These are phyloP conservation scores for Drosophila novamexicana DNA, from an alignment of 1,140 invertebrate genomes.

Conservation along the genomic window DNA sequence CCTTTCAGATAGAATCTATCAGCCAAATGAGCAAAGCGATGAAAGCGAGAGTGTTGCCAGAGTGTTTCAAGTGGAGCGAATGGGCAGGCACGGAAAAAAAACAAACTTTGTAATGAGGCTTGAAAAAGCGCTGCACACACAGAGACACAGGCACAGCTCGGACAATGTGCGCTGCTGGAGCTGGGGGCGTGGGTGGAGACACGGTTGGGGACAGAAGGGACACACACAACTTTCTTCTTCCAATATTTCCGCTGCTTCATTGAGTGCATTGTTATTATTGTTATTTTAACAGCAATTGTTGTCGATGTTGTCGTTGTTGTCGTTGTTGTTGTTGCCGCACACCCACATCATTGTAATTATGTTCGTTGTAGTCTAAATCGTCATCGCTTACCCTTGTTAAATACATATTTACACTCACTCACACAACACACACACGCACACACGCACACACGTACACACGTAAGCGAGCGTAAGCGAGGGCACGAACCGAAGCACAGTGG, in stretches of 20 bases:
- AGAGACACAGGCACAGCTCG: slow-evolving; percentile 2
- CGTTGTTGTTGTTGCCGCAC: slow-evolving; percentile 38
- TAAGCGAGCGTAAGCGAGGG: slow-evolving; percentile 1
- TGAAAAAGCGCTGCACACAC: slow-evolving; percentile 22
- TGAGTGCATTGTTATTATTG: slow-evolving; percentile 48
- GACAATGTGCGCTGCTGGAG: slow-evolving; percentile 46
- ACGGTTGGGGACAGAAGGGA: slow-evolving; percentile 36
- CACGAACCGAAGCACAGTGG: slow-evolving; percentile 2
- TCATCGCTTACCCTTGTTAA: slow-evolving; percentile 49
- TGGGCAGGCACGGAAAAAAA: slow-evolving; percentile 4
- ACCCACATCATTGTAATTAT: slow-evolving; percentile 55
- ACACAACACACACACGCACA: neutral
- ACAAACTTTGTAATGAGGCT: slow-evolving; percentile 47
- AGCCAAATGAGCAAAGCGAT: slow-evolving; percentile 22
- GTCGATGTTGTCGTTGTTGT: slow-evolving; percentile 23
- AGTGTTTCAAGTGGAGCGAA: slow-evolving; percentile 32
- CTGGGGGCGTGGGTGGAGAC: slow-evolving; percentile 26
- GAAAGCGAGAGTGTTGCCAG: slow-evolving; percentile 75
- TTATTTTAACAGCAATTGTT: slow-evolving; percentile 24
- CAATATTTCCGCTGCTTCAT: slow-evolving; percentile 56
- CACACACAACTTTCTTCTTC: slow-evolving; percentile 69
- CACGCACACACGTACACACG: neutral
- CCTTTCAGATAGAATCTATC: slow-evolving; percentile 61
- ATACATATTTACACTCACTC: slow-evolving; percentile 7
- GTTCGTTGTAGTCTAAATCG: slow-evolving; percentile 25